These are phyloP conservation scores for Heterodera schachtii DNA, from an alignment of 1,140 invertebrate species.

Conservation along the genomic window DNA sequence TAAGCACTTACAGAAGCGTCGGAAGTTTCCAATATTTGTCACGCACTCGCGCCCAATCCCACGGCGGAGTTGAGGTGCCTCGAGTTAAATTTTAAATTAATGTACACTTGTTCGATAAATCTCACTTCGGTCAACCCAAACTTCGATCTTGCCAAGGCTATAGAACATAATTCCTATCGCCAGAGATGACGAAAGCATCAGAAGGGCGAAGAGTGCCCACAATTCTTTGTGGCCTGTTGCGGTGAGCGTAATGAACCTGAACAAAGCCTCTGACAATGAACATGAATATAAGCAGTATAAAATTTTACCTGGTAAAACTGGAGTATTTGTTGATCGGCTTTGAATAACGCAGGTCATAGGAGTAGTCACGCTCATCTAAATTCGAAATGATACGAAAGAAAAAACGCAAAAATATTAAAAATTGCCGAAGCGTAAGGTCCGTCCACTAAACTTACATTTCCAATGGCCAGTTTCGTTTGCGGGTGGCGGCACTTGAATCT, in stretches of 20 bases:
- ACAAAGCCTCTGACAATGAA: neutral
- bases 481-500: conserved; percentile 26
- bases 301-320: no score
- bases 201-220: conserved; percentile 23
- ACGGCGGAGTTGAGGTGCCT: conserved; percentile 47
- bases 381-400: no score
- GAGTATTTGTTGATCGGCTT: conserved; percentile 38
- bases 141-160: conserved; percentile 52
- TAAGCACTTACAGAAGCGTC: conserved; percentile 10
- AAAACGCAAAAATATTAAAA: no score
- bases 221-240: conserved; percentile 26
- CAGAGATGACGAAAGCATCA: neutral
- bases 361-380: conserved; percentile 23
- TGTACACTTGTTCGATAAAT: neutral
- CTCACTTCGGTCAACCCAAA: conserved; percentile 55
- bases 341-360: conserved; percentile 9
- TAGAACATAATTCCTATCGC: conserved; percentile 43
- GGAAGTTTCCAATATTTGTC: conserved; percentile 34
- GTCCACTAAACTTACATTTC: neutral
- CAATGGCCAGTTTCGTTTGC: conserved; percentile 4
- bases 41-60: conserved; percentile 53
- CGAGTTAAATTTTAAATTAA: neutral
- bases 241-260: conserved; percentile 24
- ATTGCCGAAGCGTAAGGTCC: no score
- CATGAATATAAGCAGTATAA: no score